Conservation (phyloP, 2,797 vertebrate genomes). For the Eulemur albifrons region DNA sequence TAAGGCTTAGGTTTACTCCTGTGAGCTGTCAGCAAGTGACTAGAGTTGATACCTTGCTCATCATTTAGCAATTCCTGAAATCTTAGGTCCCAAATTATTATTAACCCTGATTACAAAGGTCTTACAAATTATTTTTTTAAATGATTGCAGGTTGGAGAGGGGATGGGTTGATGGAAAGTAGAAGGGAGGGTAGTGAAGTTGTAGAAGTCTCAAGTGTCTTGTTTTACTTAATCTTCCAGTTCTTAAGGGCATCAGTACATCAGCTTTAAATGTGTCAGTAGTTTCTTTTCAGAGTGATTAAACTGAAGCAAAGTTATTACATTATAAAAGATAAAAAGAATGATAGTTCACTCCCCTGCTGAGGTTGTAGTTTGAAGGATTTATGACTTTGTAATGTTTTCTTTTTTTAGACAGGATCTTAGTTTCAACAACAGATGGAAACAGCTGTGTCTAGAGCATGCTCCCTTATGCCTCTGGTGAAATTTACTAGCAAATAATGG, state of each 20-base stretch:
- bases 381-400: constrained; percentile 51
- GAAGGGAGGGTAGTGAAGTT: not conserved
- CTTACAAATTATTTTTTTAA: not conserved
- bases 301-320: constrained; percentile 38
- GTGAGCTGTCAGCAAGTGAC: constrained; percentile 21
- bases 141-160: not conserved
- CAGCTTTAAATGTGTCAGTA: constrained; percentile 52
- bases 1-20: not conserved
- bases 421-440: constrained; percentile 54
- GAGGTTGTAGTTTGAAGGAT: constrained; percentile 41
- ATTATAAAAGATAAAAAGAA: constrained; percentile 59
- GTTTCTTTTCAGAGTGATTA: constrained; percentile 46
- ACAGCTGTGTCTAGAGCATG: constrained; percentile 8
- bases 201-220: not conserved
- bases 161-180: not conserved
- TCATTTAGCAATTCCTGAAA: not conserved
- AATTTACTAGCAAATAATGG: not conserved
- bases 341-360: not conserved
- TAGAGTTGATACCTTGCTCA: not conserved
- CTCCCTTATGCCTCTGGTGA: not conserved
- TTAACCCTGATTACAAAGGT: not conserved
- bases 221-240: constrained; percentile 9
- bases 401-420: constrained; percentile 29
- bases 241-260: not conserved
- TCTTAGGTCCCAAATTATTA: constrained; percentile 16